A percentile compares a stretch with the other conserved stretches of the same genome.
Evolutionary conservation across 1,140 invertebrate species (phyloP).

Genomic region (Frieseomelitta varia): DNA sequence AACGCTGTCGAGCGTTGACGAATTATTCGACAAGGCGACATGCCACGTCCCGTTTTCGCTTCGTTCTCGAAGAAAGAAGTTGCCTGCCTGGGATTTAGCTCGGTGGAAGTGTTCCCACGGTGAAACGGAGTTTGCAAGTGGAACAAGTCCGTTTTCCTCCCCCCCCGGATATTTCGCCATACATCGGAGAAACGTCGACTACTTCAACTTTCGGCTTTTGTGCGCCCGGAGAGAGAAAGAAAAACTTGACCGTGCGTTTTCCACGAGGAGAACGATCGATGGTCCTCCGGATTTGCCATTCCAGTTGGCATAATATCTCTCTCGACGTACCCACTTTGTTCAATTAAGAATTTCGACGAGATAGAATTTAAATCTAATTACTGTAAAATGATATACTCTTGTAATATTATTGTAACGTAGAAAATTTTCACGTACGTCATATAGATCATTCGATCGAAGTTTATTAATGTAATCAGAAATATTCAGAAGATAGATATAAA

Average conservation of each 20-base stretch:
- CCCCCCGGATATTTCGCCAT: too few species aligned
- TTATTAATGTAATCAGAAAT: too few species aligned
- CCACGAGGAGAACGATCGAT: constrained; percentile 18
- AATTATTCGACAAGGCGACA: neutral
- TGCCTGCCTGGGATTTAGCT: neutral
- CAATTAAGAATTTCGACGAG: neutral
- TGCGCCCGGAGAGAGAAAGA: neutral
- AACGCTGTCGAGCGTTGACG: too few species aligned
- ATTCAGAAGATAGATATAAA: too few species aligned
- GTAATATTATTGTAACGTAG: too few species aligned
- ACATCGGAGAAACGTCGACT: neutral
- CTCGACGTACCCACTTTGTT: neutral
- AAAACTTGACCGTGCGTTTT: neutral
- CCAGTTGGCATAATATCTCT: neutral
- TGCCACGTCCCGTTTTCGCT: too few species aligned
- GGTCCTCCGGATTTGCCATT: neutral
- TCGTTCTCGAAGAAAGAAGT: neutral
- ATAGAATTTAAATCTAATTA: too few species aligned
- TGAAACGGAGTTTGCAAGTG: neutral
- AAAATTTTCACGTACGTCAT: too few species aligned
- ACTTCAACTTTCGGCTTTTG: neutral
- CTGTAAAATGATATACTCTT: too few species aligned
- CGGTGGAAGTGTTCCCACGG: neutral
- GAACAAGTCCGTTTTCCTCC: neutral
- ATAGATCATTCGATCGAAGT: too few species aligned